Evolutionary conservation across 35 echinoderm and acorn worm species (phyloP).

Genomic region (Apostichopus parvimensis): DNA sequence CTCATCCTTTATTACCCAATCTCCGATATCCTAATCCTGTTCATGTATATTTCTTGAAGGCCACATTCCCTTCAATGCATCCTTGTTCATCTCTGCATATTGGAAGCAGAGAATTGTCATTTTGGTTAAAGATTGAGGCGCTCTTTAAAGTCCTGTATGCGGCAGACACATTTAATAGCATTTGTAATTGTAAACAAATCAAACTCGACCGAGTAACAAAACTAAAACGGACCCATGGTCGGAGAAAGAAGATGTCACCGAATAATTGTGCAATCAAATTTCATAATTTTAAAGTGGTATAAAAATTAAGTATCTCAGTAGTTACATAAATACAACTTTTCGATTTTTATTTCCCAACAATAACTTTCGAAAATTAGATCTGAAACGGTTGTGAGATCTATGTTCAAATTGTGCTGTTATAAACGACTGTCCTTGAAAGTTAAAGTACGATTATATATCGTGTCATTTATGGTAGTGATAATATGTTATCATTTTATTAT

Average conservation of each 20-base stretch:
- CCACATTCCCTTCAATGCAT: too few relatives aligned
- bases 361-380: neutral
- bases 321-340: neutral
- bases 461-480: too few relatives aligned
- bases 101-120: too few relatives aligned
- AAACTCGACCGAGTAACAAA: neutral
- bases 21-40: too few relatives aligned
- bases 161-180: neutral
- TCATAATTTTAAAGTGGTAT: neutral
- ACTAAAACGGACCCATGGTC: neutral
- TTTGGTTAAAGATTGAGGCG: too few relatives aligned
- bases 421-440: neutral
- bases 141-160: too few relatives aligned
- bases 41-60: too few relatives aligned
- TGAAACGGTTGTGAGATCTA: neutral
- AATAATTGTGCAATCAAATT: neutral
- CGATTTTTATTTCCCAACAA: neutral
- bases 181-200: conserved; percentile 7
- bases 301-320: neutral
- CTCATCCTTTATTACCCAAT: too few relatives aligned
- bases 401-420: too few relatives aligned
- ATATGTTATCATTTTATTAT: too few relatives aligned
- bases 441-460: neutral
- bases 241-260: neutral
- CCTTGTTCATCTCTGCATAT: too few relatives aligned